Evolutionary conservation across 2,888 invertebrate species (phyloP), one percentile per base, ranked within the genome.

Genomic region (Anoncus sp.): DNA sequence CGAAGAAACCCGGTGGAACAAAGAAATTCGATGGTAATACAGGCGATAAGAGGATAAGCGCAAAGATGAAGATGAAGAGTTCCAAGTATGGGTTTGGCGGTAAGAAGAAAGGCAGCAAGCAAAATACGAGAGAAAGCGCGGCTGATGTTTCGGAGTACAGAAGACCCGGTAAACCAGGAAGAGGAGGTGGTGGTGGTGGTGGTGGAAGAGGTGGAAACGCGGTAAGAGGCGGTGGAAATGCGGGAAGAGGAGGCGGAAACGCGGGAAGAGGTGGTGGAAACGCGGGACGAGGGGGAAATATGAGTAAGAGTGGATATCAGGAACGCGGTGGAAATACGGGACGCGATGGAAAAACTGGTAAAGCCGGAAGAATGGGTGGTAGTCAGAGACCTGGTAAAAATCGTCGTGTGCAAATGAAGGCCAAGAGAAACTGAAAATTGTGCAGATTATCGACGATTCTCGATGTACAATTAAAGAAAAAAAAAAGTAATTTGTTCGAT

Each of bases 1-100:
- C 83, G 40, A 79, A 91, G 85, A 84, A 85, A 85, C 75, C 92
- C 51, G 82, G 90, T 14, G 92, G 91, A 10, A 12, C 10, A 38
- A 80, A 91, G 85, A 84, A 85, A 85, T 76, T 92, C 51, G 82
- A 91, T 14, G 92, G 91, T 27, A 84, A 72, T 18, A 12, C n/a
- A 0, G n/a, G 59, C 6, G 77, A 85, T 38, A 79, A 90, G 86
- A 84, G 85, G 85, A 79, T 91, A 47, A 81, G 90, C 12, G 92
- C 92, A 9, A 95, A 93, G 89, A 92, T 96, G 81, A 93, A 94
- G 80, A 92, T 93, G 86, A 97, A 97, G 88, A 95, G 98, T 88
- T 93, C 95, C 73, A 98, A 97, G 90, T 99, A 96, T 92, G 99
- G 99, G 0, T 98, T 96, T 92, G 99, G 99, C 38, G 99, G 99